Base-by-base conservation (phyloP, 2,888 invertebrate species). In the Boloria euphrosyne region DNA sequence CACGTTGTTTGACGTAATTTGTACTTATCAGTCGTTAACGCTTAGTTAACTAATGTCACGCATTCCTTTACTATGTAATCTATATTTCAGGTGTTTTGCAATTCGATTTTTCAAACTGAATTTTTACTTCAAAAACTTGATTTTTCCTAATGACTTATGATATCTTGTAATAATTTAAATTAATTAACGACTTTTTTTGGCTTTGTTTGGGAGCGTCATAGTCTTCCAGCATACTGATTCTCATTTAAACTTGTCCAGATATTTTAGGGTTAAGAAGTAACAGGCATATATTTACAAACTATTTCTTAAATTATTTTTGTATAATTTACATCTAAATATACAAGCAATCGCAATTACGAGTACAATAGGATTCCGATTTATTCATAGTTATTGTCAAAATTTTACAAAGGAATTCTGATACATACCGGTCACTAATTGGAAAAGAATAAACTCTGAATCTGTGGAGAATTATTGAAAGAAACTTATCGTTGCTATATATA, bases 1-100 rank as follows among this genome's bases (percentile, higher is more conserved):
- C 50, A 49, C 54, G 17, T 53, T 63, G 67, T 69, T 68, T 74
- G 67, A 75, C 74, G 73, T 69, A 69, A 53, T 64, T 63, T 17
- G 55, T 64, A 65, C 64, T 71, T 72, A 71, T 74, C 67, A 65
- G 67, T 62, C 68, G 62, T 64, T 54, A 54, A 69, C 63, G 65
- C 68, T 55, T 54, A 67, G 63, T 66, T 68, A 64, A 67, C 31
- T 60, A 66, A 66, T 68, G 70, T 71, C 63, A 67, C 69, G 72
- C 57, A 54, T 67, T 68, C 49, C 66, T 52, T 53, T 54, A 31
- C 18, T 17, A 55, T 17, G 14, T 13, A 44, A 18, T 38, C 51
- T 51, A 38, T 18, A 31, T 55, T 47, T 44, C 49, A 31, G 31
- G 18, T 17, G 27, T 55, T 49, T 43, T 38, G 1, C 10, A 13